Evolutionary conservation across 2,888 invertebrate species (phyloP).

Genomic region (Drosophila ezoana): DNA sequence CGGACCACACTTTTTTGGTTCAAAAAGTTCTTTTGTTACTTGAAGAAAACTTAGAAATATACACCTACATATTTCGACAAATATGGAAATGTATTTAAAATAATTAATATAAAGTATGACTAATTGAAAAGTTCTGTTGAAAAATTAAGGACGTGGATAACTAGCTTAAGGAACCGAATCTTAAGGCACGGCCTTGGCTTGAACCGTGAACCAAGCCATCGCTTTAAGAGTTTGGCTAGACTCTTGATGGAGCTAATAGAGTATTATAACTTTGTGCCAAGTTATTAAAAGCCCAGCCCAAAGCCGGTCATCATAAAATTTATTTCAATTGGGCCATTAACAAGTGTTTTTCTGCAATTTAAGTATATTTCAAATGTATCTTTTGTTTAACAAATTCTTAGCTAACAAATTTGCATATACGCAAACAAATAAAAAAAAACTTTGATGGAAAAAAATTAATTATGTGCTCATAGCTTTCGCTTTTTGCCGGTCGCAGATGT

Average conservation of each 20-base stretch:
- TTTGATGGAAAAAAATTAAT: slow-evolving; percentile 29
- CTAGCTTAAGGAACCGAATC: too few relatives aligned
- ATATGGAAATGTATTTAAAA: too few relatives aligned
- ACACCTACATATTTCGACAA: too few relatives aligned
- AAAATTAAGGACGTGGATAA: too few relatives aligned
- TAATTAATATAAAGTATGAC: too few relatives aligned
- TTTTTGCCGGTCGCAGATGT: slow-evolving; percentile 15
- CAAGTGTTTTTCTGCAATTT: not conserved
- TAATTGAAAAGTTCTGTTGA: too few relatives aligned
- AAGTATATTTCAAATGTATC: not conserved
- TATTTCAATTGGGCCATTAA: not conserved
- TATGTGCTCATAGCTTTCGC: slow-evolving; percentile 19
- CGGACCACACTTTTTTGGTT: too few relatives aligned
- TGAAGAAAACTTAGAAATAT: too few relatives aligned
- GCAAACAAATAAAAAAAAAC: slow-evolving; percentile 19
- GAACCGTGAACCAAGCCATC: too few relatives aligned
- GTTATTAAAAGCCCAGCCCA: not conserved
- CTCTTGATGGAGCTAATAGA: not conserved
- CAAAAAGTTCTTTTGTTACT: too few relatives aligned
- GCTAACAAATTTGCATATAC: slow-evolving; percentile 15
- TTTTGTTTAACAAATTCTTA: slow-evolving; percentile 17
- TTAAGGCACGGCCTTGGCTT: too few relatives aligned
- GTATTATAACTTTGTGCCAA: not conserved
- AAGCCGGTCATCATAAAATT: not conserved
- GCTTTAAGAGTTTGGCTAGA: not conserved